Evolutionary conservation across 37 sponge, comb jelly and placozoan genomes (phyloP).

Genomic region (Dysidea cf. avara): DNA sequence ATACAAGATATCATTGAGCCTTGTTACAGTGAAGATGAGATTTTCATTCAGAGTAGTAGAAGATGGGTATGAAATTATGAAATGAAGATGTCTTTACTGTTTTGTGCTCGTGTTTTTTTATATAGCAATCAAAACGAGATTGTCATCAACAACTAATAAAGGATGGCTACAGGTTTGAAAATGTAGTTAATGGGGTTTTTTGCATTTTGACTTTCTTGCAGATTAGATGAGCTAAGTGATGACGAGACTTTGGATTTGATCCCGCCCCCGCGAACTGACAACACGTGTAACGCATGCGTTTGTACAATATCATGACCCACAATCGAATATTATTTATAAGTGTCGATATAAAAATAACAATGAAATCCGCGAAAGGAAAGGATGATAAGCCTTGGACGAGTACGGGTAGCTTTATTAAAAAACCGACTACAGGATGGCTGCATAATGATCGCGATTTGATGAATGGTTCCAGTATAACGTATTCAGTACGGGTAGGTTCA

Average conservation of each 20-base stretch:
- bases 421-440: slow-evolving; percentile 80
- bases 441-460: slow-evolving; percentile 64
- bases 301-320: slow-evolving; percentile 7
- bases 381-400: slow-evolving; percentile 35
- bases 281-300: not conserved
- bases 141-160: slow-evolving; percentile 8
- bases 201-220: not conserved
- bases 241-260: slow-evolving; percentile 12
- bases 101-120: no score
- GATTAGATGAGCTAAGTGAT: not conserved
- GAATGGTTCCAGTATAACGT: slow-evolving; percentile 54
- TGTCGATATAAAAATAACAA: no score
- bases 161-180: slow-evolving; percentile 2
- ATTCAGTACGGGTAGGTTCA: slow-evolving; percentile 47
- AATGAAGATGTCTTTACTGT: no score
- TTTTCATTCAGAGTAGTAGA: no score
- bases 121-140: slow-evolving; percentile 2
- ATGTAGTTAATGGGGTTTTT: not conserved
- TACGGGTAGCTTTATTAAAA: slow-evolving; percentile 73
- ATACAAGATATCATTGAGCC: no score
- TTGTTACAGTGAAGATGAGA: no score
- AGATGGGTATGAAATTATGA: no score
- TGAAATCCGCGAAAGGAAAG: slow-evolving; percentile 1
- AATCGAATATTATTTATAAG: not conserved
- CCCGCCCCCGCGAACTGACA: not conserved